phyloP scores from a whole-genome alignment of 1,140 invertebrate genomes.

The Sarcophaga peregrina region DNA sequence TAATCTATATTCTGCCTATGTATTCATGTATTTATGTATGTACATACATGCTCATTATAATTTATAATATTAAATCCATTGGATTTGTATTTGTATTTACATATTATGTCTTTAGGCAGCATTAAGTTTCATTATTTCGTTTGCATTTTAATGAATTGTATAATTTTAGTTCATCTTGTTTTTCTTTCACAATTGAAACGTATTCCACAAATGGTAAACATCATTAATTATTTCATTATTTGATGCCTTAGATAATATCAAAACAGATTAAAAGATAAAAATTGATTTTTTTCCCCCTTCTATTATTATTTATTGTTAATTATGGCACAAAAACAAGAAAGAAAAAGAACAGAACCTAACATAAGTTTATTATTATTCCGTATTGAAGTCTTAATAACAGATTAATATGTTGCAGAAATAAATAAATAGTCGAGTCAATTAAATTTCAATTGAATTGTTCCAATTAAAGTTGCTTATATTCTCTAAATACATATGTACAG shows the following conservation, averaged over 20 bases:
- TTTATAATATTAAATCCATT: too few species aligned
- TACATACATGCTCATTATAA: too few species aligned
- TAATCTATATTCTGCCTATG: not conserved
- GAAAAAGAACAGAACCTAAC: not conserved
- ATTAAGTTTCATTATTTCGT: too few species aligned
- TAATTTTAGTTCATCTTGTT: not conserved
- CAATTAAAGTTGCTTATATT: too few species aligned
- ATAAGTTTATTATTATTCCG: not conserved
- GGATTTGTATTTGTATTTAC: too few species aligned
- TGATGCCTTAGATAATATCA: not conserved
- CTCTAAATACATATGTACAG: too few species aligned
- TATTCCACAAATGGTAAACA: not conserved
- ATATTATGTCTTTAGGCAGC: too few species aligned
- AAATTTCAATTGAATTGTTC: not conserved
- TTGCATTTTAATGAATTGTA: not conserved
- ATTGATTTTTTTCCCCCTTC: not conserved
- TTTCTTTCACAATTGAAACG: too few species aligned
- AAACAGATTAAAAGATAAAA: constrained; percentile 2
- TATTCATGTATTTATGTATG: not conserved
- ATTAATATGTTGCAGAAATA: not conserved
- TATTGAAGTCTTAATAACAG: not conserved
- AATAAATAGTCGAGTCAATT: not conserved
- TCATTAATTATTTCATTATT: constrained; percentile 11
- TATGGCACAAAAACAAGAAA: not conserved
- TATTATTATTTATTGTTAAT: not conserved